phyloP scores from a whole-genome alignment of 2,113 vertebrate genomes.

The Cygnus atratus region DNA sequence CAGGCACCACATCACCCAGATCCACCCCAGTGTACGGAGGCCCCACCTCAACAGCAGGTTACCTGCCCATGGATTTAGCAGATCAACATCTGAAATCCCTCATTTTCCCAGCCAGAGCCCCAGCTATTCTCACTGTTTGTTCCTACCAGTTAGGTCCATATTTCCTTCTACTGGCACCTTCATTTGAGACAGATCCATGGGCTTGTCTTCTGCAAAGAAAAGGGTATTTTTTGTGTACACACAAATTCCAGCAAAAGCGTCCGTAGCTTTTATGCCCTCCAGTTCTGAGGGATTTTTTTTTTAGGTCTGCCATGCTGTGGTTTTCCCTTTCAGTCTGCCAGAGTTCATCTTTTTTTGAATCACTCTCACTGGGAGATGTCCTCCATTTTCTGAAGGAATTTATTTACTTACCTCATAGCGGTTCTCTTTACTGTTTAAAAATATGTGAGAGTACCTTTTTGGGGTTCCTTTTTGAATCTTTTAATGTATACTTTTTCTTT shows the following conservation, averaged over 20 bases:
- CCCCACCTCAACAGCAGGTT: background rate
- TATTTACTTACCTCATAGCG: background rate
- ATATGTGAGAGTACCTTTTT: background rate
- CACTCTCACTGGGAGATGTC: background rate
- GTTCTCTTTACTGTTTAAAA: background rate
- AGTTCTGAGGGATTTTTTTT: background rate
- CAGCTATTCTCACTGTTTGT: background rate
- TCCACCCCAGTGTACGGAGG: background rate
- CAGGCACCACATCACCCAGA: background rate
- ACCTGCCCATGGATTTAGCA: accelerated
- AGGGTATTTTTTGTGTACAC: background rate
- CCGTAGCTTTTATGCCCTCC: background rate
- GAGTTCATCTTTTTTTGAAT: background rate
- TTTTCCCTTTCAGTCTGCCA: background rate
- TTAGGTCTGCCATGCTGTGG: background rate
- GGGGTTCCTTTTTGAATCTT: background rate
- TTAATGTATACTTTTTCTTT: background rate
- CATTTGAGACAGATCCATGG: background rate
- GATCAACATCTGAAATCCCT: background rate
- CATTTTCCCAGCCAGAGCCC: background rate
- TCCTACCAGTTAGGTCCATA: background rate
- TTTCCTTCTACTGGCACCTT: background rate
- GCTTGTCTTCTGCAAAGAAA: background rate
- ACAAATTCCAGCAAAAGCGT: background rate
- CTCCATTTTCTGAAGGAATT: background rate